Conservation (phyloP, 2,797 vertebrate genomes). For the Hipposideros larvatus region DNA sequence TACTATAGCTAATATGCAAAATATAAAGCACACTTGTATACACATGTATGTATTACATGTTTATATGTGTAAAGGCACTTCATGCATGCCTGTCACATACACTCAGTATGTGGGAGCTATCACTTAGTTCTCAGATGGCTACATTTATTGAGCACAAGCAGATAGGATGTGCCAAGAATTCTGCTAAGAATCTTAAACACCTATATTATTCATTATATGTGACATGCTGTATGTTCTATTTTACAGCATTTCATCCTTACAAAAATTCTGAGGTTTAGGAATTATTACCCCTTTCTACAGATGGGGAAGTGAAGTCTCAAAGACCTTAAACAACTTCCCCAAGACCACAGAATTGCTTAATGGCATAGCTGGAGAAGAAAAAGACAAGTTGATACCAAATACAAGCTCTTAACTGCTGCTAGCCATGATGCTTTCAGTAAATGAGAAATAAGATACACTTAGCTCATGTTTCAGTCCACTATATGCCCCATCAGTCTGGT, state of each 20-base stretch:
- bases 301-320: not conserved
- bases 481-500: not conserved
- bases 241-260: not conserved
- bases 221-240: not conserved
- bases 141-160: not conserved
- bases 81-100: not conserved
- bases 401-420: not conserved
- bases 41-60: not conserved
- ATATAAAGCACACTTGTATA: not conserved
- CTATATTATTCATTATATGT: not conserved
- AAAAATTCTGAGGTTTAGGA: not conserved
- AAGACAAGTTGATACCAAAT: not conserved
- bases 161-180: not conserved
- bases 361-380: not conserved
- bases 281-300: slow-evolving; percentile 4
- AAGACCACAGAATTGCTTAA: not conserved
- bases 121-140: not conserved
- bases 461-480: not conserved
- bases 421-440: not conserved
- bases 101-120: not conserved
- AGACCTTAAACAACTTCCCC: not conserved
- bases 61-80: not conserved
- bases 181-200: not conserved
- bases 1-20: not conserved
- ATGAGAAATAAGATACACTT: not conserved